Evolutionary conservation across 2,113 vertebrate species (phyloP).

Genomic region (Myotis yumanensis): DNA sequence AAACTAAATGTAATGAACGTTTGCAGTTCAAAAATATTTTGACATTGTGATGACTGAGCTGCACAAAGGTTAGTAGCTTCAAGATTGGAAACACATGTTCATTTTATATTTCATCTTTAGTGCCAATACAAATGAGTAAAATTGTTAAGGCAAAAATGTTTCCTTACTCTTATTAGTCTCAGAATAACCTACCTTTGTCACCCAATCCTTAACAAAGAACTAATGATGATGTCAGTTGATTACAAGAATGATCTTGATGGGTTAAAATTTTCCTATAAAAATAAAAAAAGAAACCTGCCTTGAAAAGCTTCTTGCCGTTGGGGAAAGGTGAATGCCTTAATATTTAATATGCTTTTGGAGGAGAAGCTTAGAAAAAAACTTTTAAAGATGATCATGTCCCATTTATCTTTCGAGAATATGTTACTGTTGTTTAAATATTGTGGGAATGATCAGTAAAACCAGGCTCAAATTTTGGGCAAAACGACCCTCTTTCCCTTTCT

Average conservation of each 20-base stretch:
- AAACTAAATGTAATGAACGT: conserved; percentile 42
- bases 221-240: background rate
- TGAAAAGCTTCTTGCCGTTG: background rate
- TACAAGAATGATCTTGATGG: background rate
- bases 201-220: background rate
- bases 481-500: background rate
- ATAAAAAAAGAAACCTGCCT: background rate
- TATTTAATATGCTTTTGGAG: conserved; percentile 37
- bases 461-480: background rate
- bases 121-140: background rate
- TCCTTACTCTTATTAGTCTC: conserved; percentile 7
- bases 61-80: conserved; percentile 20
- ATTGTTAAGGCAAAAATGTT: conserved; percentile 38
- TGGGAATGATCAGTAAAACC: background rate
- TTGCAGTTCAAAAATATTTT: background rate
- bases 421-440: background rate
- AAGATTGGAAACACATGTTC: background rate
- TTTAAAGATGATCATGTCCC: background rate
- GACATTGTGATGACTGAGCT: conserved; percentile 11
- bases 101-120: conserved; percentile 46
- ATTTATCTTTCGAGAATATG: background rate
- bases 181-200: background rate
- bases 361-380: conserved; percentile 2
- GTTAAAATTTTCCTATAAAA: conserved; percentile 25
- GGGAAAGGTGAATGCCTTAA: background rate